These are phyloP conservation scores for Lytechinus variegatus DNA, from an alignment of 35 echinoderm and acorn worm species.

Conservation along the genomic window DNA sequence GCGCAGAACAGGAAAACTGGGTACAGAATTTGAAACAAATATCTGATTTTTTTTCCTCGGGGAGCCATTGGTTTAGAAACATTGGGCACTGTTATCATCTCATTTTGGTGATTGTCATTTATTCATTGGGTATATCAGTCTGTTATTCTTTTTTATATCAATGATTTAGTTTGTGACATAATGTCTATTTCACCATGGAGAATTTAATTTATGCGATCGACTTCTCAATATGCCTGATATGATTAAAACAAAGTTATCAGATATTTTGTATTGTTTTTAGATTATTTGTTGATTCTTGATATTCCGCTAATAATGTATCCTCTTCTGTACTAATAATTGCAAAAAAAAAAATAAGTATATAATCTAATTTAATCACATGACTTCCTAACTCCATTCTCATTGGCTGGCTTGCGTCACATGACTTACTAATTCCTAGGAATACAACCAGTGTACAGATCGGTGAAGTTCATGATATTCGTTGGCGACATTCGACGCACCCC, in stretches of 20 bases:
- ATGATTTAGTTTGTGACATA: neutral
- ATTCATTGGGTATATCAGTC: neutral
- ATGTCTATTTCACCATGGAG: neutral
- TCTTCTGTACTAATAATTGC: neutral
- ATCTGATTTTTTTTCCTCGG: neutral
- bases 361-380: neutral
- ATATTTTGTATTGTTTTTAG: too few species aligned
- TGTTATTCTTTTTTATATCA: neutral
- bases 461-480: slow-evolving; percentile 24
- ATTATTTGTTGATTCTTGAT: neutral
- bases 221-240: too few species aligned
- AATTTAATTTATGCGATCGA: neutral
- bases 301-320: neutral
- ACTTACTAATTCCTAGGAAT: neutral
- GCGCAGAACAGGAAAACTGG: neutral
- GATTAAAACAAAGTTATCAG: too few species aligned
- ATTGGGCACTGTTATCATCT: neutral
- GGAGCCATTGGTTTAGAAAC: neutral
- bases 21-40: neutral
- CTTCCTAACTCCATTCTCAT: neutral
- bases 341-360: too few species aligned
- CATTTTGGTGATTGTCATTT: neutral
- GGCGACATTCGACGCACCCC: slow-evolving; percentile 33
- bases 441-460: neutral
- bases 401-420: neutral